Evolutionary conservation across 1,140 invertebrate genomes (phyloP), one percentile per base, ranked within the genome.

Genomic region (Ostrea denselamellosa): DNA sequence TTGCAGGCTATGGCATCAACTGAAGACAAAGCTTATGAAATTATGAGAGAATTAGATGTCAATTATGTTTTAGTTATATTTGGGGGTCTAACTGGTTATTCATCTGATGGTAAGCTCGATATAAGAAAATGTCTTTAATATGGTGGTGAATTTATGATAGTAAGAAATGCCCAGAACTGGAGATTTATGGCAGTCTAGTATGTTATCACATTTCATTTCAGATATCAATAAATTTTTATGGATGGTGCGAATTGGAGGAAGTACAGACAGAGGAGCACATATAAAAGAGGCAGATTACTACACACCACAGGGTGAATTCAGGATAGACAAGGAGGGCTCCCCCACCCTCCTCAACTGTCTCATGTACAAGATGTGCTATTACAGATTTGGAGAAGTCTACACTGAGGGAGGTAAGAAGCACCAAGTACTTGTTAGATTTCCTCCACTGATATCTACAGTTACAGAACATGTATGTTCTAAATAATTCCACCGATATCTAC

Each of bases 361-460:
- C 53, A 99, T 99, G 99, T 99, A 99, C 95, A 99, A 99, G 96
- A 95, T 99, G 93, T 98, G 98, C 93, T 99, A 99, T 95, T 99
- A 99, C 95, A 96, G 98, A 93, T 99, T 98, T 96, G 98, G 98
- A 89, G 97, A 99, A 9, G 98, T 99, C 93, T 99, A 99, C 94
- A 99, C 98, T 0, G 98, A 99, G 96, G 97, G 97, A 94, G 97
- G 98, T 97, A 95, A 96, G 94, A 91, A 2, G 34, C 5, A 44
- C 34, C 34, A 44, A 44, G 5, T 44, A 44, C 34, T 44, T 44
- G 34, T 44, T 44, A 44, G 34, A 44, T 44, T 44, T 44, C n/a
- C n/a, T n/a, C n/a, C 34, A 44, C 34, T 5, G 34, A 44, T 44
- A 44, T 44, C 34, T 44, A 44, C 34, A 44, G 34, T 1, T 44